Evolutionary conservation across 37 sponge, comb jelly and placozoan genomes (phyloP).

Genomic region (Chondrilla cf. caribensis): DNA sequence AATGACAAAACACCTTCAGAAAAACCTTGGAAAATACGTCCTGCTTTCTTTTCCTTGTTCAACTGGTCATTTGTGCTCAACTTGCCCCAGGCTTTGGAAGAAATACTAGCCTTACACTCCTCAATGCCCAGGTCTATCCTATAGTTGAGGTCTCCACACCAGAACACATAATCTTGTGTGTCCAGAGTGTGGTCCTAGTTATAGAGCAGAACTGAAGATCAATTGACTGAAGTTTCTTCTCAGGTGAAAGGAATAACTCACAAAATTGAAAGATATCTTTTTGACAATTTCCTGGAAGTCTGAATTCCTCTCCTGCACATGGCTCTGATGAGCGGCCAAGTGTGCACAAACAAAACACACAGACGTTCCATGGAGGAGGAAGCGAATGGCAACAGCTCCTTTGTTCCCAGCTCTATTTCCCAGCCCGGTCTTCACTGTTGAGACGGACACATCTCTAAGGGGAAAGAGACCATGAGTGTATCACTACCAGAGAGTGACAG

Average conservation of each 20-base stretch:
- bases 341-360: conserved; percentile 97
- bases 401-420: conserved; percentile 96
- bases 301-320: conserved; percentile 83
- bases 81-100: conserved; percentile 51
- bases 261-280: conserved; percentile 53
- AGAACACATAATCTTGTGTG: conserved; percentile 96
- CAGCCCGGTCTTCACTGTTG: conserved; percentile 95
- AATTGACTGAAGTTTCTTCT: too few species aligned
- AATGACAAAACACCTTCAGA: conserved; percentile 84
- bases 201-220: not conserved
- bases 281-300: conserved; percentile 84
- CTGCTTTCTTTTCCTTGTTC: conserved; percentile 62
- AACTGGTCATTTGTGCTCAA: conserved; percentile 83
- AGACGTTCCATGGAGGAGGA: conserved; percentile 80
- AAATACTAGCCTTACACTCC: conserved; percentile 71
- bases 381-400: conserved; percentile 90
- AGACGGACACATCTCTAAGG: conserved; percentile 70
- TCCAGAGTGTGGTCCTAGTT: conserved; percentile 67
- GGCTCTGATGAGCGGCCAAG: conserved; percentile 94
- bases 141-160: conserved; percentile 99
- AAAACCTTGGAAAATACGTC: conserved; percentile 85
- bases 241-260: too few species aligned
- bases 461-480: not conserved
- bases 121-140: conserved; percentile 87
- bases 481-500: not conserved